A percentile compares a stretch with the other conserved stretches of the same genome.
Evolutionary conservation across 2,888 invertebrate genomes (phyloP).

Genomic region (Bembecia ichneumoniformis): DNA sequence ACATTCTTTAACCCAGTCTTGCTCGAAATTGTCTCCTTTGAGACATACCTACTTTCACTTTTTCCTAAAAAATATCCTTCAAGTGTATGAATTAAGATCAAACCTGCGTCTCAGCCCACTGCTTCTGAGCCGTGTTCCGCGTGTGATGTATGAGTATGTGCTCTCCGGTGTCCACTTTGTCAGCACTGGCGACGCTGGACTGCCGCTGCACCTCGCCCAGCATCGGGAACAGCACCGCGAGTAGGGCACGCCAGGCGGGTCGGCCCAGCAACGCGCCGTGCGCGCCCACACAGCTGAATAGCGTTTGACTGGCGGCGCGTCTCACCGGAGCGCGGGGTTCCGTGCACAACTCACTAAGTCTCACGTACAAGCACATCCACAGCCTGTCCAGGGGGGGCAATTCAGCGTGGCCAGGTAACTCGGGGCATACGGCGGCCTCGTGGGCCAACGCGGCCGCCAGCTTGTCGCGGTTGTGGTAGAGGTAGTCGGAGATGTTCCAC

Average conservation of each 20-base stretch:
- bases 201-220: slow-evolving; percentile 90
- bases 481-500: slow-evolving; percentile 99
- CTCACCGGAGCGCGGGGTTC: slow-evolving; percentile 96
- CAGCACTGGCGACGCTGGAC: slow-evolving; percentile 79
- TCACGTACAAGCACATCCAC: slow-evolving; percentile 95
- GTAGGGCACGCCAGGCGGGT: slow-evolving; percentile 93
- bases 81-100: not conserved
- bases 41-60: too few species aligned
- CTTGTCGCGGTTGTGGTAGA: slow-evolving; percentile 94
- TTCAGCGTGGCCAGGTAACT: slow-evolving; percentile 86
- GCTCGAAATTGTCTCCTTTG: too few species aligned
- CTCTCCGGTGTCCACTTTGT: slow-evolving; percentile 90
- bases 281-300: slow-evolving; percentile 97
- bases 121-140: slow-evolving; percentile 97
- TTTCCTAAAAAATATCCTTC: too few species aligned
- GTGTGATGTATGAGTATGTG: slow-evolving; percentile 98
- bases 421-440: slow-evolving; percentile 84
- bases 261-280: slow-evolving; percentile 91
- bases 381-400: slow-evolving; percentile 92
- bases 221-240: slow-evolving; percentile 95
- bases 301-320: slow-evolving; percentile 96
- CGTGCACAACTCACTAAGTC: slow-evolving; percentile 89
- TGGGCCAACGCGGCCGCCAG: slow-evolving; percentile 80
- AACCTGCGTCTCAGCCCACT: slow-evolving; percentile 98
- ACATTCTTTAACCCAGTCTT: too few species aligned